Evolutionary conservation across 2,113 vertebrate genomes (phyloP).

Genomic region (Tyrannus savana): DNA sequence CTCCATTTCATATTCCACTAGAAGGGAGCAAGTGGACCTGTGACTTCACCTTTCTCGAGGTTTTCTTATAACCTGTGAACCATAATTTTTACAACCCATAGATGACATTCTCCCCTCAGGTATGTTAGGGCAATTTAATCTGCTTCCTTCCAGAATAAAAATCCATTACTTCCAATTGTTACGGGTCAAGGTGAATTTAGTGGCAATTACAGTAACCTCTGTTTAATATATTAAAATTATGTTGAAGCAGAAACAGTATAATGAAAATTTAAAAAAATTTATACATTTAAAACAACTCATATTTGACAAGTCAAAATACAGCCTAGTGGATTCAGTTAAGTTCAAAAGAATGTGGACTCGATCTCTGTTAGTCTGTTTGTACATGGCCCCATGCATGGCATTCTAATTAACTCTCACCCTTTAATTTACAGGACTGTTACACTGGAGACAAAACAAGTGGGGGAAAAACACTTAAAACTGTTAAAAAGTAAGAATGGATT

Average conservation of each 20-base stretch:
- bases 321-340: not conserved
- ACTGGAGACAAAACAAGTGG: not conserved
- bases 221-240: not conserved
- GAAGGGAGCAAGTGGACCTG: not conserved
- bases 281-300: not conserved
- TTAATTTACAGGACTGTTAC: not conserved
- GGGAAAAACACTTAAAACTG: fast-evolving
- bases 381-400: not conserved
- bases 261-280: fast-evolving
- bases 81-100: not conserved
- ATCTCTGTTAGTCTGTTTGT: not conserved
- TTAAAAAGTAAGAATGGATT: not conserved
- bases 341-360: not conserved
- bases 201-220: not conserved
- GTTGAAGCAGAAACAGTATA: not conserved
- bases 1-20: not conserved
- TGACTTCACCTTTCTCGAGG: not conserved
- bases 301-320: not conserved
- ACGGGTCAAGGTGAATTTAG: not conserved
- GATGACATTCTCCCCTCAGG: not conserved
- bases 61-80: not conserved
- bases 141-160: not conserved
- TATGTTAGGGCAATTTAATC: not conserved
- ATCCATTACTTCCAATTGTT: not conserved
- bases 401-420: not conserved